Base-by-base conservation (phyloP, 2,113 vertebrate species). In the Uria aalge region DNA sequence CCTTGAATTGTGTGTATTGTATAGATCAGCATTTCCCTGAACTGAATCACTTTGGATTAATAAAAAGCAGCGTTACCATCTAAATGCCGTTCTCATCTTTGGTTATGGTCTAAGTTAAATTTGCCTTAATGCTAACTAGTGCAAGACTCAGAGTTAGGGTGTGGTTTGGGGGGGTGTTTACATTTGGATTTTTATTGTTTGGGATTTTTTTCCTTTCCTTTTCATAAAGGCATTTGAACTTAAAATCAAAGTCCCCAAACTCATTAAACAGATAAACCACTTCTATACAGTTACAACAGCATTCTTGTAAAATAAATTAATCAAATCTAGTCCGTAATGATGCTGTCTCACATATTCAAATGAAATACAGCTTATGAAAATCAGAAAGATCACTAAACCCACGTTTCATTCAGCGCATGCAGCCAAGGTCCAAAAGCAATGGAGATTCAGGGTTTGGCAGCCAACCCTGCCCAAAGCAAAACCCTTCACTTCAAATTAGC, bases 21-120 rank as follows among this genome's bases (percentile, higher is more conserved):
- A 48, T n/a, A 77, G 32, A 78, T 85, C 60, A 56, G 78, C 38
- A 64, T 80, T 92, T 88, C 83, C 80, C n/a, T 81, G 36, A 71
- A 77, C 34, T 16, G 7, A 87, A 77, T 64, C 62, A 77, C 36
- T 34, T 19, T 20, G 43, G 34, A 76, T 57, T 71, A 89, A 84
- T 68, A 85, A 82, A 80, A 95, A 90, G 38, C 15, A 92, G 30
- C 57, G 69, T n/a, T 66, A 60, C 19, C 36, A 68, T 22, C 52
- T 79, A 66, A 82, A 78, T 29, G 56, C 21, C 40, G 18, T 26
- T 76, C 27, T 82, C 43, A 72, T 47, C 20, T 38, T 57, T 45
- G 43, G 55, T 64, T 43, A 60, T 20, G 14, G 29, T 29, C 53
- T 68, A 21, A 78, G 23, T 30, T 36, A 55, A 78, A 76, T 64